phyloP scores from a whole-genome alignment of 92 coral and sea anemone genomes.

The Actinernus sp. region DNA sequence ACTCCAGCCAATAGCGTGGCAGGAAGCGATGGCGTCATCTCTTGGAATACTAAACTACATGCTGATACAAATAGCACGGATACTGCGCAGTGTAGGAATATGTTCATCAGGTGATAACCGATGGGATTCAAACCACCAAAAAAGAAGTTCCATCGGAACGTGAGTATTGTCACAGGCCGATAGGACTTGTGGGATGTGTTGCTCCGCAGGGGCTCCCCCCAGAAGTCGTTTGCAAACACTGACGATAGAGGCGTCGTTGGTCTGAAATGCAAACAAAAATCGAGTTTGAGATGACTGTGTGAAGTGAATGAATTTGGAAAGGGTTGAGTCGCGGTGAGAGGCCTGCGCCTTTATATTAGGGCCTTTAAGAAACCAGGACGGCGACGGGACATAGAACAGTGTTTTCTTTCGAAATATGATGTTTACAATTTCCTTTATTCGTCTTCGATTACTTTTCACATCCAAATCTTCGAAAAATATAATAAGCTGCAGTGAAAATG shows the following conservation, averaged over 20 bases:
- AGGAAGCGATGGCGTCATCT: constrained; percentile 17
- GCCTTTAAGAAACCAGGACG: no score
- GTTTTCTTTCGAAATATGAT: no score
- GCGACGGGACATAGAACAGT: no score
- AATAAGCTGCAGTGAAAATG: no score
- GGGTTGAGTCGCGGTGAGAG: no score
- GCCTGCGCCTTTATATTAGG: no score
- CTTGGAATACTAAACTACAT: constrained; percentile 60
- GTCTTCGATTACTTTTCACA: no score
- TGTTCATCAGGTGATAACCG: constrained; percentile 73
- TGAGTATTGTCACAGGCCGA: constrained; percentile 76
- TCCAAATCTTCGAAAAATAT: no score
- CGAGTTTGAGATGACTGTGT: no score
- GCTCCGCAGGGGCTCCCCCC: constrained; percentile 82
- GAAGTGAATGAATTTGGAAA: no score
- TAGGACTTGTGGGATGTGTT: constrained; percentile 84
- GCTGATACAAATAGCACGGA: constrained; percentile 60
- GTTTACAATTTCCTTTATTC: no score
- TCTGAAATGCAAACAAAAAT: no score
- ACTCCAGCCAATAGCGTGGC: constrained; percentile 56
- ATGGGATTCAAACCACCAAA: constrained; percentile 70
- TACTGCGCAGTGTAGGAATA: constrained; percentile 57
- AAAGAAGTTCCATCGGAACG: constrained; percentile 80
- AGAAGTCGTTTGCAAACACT: constrained; percentile 76
- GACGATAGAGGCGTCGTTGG: constrained; percentile 62